A percentile compares a stretch with the other conserved stretches of the same genome.
phyloP scores from a whole-genome alignment of 1,140 invertebrate genomes.

The Bombus sylvicola region DNA sequence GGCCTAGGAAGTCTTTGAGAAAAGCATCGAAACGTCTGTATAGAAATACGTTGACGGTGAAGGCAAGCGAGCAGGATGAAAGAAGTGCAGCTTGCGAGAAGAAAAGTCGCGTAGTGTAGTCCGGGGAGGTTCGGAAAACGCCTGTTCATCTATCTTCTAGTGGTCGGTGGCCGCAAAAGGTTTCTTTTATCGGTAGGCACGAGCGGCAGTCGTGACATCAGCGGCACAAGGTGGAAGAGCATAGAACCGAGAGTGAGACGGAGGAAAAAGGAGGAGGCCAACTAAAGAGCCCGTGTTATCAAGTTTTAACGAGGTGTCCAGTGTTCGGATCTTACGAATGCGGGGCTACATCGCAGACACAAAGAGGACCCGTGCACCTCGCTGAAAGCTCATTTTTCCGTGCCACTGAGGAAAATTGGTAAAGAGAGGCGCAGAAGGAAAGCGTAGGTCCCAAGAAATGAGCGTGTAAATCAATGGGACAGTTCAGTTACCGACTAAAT shows the following conservation, averaged over 20 bases:
- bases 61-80: neutral
- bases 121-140: neutral
- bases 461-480: neutral
- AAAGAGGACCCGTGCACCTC: constrained; percentile 5
- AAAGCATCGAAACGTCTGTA: too few species aligned
- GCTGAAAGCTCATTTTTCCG: constrained; percentile 1
- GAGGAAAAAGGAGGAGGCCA: neutral
- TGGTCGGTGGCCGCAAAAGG: neutral
- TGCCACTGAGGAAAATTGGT: neutral
- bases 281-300: constrained; percentile 31
- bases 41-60: too few species aligned
- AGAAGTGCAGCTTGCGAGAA: neutral
- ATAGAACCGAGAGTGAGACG: neutral
- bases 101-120: too few species aligned
- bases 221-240: neutral
- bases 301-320: constrained; percentile 61
- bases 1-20: neutral
- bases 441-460: neutral
- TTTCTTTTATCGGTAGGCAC: constrained; percentile 27
- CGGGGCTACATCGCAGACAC: constrained; percentile 30
- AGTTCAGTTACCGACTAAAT: neutral
- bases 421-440: neutral
- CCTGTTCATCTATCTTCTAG: constrained; percentile 37
- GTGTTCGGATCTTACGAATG: constrained; percentile 29
- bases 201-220: constrained; percentile 19